A percentile compares a stretch with the other conserved stretches of the same genome.
Conservation (phyloP, 2,113 vertebrate genomes). For the Laterallus jamaicensis region DNA sequence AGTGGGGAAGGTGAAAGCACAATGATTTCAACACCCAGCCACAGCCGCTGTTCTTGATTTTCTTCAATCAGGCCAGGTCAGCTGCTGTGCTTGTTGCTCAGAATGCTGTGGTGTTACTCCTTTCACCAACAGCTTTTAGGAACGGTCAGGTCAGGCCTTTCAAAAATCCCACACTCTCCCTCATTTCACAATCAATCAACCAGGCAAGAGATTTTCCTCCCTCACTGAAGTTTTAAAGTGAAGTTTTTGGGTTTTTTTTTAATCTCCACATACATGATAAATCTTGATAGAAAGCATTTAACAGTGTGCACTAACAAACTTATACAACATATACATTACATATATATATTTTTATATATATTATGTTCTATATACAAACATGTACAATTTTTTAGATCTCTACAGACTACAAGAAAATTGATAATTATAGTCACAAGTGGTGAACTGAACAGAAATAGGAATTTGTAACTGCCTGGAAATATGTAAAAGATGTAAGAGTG, state of each 20-base stretch:
- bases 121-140: neutral
- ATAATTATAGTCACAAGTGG: slow-evolving; percentile 77
- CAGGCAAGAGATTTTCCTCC: slow-evolving; percentile 48
- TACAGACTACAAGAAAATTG: slow-evolving; percentile 79
- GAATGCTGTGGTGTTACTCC: neutral
- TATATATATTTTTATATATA: slow-evolving; percentile 85
- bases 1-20: slow-evolving; percentile 43
- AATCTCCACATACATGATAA: slow-evolving; percentile 71
- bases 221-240: slow-evolving; percentile 58
- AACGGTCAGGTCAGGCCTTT: neutral
- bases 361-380: slow-evolving; percentile 88
- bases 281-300: slow-evolving; percentile 74
- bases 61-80: neutral
- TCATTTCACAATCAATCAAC: slow-evolving; percentile 44
- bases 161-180: slow-evolving; percentile 45
- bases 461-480: slow-evolving; percentile 74
- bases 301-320: slow-evolving; percentile 79
- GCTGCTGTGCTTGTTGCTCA: neutral
- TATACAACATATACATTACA: slow-evolving; percentile 84
- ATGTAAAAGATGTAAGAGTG: slow-evolving; percentile 70
- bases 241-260: neutral
- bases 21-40: neutral
- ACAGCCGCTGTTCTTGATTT: neutral
- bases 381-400: slow-evolving; percentile 80
- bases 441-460: slow-evolving; percentile 75